Evolutionary conservation across 2,888 invertebrate species (phyloP).

Genomic region (Ophion slaviceki): DNA sequence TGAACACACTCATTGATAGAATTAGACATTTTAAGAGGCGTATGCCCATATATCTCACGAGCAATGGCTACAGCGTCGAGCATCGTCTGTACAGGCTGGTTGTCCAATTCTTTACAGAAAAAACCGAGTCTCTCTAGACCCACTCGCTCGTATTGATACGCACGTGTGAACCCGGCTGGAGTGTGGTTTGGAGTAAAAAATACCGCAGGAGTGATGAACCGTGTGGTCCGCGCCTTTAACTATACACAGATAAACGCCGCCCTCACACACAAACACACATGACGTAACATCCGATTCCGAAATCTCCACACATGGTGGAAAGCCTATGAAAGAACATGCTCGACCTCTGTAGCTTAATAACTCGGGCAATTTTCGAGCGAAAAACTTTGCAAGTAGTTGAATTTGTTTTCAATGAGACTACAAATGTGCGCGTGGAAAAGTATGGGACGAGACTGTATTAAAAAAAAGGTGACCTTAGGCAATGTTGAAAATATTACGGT

Average conservation of each 20-base stretch:
- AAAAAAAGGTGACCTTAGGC: no score
- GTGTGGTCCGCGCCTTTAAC: not conserved
- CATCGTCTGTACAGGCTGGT: not conserved
- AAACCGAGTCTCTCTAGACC: not conserved
- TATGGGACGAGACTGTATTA: no score
- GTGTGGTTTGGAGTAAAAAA: not conserved
- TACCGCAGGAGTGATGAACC: not conserved
- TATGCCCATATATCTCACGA: not conserved
- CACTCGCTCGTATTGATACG: not conserved
- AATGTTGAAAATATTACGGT: no score
- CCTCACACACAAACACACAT: not conserved
- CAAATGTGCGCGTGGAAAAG: not conserved
- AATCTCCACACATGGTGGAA: not conserved
- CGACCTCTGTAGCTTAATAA: not conserved
- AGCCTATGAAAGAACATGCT: not conserved
- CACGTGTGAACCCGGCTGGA: not conserved
- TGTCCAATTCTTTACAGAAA: not conserved
- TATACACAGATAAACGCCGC: not conserved
- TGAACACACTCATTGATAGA: no score
- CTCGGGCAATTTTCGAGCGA: not conserved
- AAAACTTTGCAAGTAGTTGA: not conserved
- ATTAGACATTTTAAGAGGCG: no score
- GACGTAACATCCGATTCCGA: not conserved
- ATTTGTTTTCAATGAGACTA: not conserved
- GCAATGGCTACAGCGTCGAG: not conserved